These are phyloP conservation scores for Gasterosteus nipponicus DNA, from an alignment of 2,113 vertebrate genomes.

Conservation along the genomic window DNA sequence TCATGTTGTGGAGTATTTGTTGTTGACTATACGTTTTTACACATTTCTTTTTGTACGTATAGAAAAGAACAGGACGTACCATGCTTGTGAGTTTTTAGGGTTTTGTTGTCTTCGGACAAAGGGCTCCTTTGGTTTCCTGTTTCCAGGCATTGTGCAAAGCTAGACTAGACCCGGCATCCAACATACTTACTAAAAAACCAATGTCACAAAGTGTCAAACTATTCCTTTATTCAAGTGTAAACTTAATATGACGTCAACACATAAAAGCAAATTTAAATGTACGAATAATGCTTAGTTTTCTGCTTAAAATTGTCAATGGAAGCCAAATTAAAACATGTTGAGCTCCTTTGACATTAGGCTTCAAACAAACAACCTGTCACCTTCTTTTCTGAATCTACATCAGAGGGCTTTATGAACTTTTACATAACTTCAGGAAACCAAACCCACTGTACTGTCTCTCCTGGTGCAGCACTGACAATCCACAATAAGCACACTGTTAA, in stretches of 20 bases:
- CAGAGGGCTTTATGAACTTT: constrained; percentile 21
- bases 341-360: not conserved
- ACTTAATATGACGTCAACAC: not conserved
- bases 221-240: constrained; percentile 1
- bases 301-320: not conserved
- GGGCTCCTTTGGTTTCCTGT: not conserved
- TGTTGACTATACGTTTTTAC: not conserved
- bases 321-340: not conserved
- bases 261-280: not conserved
- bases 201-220: not conserved
- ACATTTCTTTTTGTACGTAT: not conserved
- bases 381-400: constrained; percentile 20
- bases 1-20: not conserved
- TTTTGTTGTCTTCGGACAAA: not conserved
- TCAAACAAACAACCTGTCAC: not conserved
- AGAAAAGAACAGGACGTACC: not conserved
- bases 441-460: not conserved
- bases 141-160: constrained; percentile 2
- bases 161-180: not conserved
- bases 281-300: not conserved
- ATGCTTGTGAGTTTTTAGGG: not conserved
- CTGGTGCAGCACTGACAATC: not conserved
- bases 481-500: constrained; percentile 1
- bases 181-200: not conserved
- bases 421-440: constrained; percentile 42